Base-by-base conservation (phyloP, 1,140 invertebrate species). In the Brachionus plicatilis region DNA sequence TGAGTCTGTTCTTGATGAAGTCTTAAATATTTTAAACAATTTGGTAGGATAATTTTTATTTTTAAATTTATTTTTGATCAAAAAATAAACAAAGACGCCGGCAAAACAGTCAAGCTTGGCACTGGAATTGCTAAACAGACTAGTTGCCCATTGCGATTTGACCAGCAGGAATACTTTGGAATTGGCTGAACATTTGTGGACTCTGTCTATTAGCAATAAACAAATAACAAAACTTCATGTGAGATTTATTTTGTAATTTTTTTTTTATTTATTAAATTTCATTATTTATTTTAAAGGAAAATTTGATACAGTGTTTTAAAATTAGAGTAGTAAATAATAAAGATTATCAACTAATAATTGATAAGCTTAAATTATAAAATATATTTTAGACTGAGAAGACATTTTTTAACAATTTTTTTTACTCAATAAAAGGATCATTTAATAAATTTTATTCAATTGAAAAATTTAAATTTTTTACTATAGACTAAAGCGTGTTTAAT, bases 171-270 rank as follows among this genome's bases (percentile, higher is more conserved):
- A 91, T 5, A 90, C 94, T 86, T 90, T 91, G 1, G 91, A 90
- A 43, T 89, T 96, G 47, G 93, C 93, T 29, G 86, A 92, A 0
- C 95, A 95, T 89, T 90, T 96, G 9, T 95, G 94, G 94, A 91
- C 92, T 85, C 89, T 95, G 75, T 92, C 93, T n/a, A 90, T 92
- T 78, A 93, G 92, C 87, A 88, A 92, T 76, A 45, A 50, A 50
- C 72, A 76, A 33, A 76, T 24, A n/a, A 50, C 72, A 12, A 76
- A 50, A 37, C n/a, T 50, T 50, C 72, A 76, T 76, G 72, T 76
- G 12, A 50, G 20, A 12, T 76, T 76, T 50, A 50, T 33, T 41
- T 37, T 37, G 12, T 11, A 14, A 41, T 24, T 29, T 37, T 8
- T 33, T 70, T n/a, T 12, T 65, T 20, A 65, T 24, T 9, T n/a